phyloP scores from a whole-genome alignment of 2,797 vertebrate genomes.

The Falco biarmicus region DNA sequence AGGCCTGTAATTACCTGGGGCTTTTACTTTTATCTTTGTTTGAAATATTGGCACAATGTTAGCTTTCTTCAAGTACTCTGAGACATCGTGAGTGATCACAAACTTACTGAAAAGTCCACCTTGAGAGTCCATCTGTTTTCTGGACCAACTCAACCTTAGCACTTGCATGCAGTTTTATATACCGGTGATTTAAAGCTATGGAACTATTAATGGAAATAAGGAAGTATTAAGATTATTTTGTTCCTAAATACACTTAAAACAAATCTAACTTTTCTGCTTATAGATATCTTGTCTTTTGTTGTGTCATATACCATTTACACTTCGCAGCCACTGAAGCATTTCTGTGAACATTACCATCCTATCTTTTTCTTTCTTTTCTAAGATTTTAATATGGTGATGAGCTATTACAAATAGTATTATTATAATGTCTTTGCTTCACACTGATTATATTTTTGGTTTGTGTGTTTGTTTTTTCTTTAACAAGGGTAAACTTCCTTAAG shows the following conservation, averaged over 20 bases:
- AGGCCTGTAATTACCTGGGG: conserved; percentile 43
- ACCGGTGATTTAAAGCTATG: not conserved
- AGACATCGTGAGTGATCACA: not conserved
- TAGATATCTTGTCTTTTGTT: not conserved
- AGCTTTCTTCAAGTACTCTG: conserved; percentile 14
- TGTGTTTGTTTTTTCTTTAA: not conserved
- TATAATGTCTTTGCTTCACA: not conserved
- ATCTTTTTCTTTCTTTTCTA: not conserved
- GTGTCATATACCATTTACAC: not conserved
- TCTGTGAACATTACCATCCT: not conserved
- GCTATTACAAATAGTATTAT: not conserved
- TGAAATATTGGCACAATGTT: conserved; percentile 45
- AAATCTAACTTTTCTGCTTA: not conserved
- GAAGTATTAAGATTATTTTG: not conserved
- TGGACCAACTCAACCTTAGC: not conserved
- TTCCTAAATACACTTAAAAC: not conserved
- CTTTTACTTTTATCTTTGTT: conserved; percentile 58
- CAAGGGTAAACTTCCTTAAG: not conserved
- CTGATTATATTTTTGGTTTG: not conserved
- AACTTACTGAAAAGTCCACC: not conserved
- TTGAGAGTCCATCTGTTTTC: not conserved
- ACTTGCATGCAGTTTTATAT: not conserved
- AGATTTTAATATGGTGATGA: not conserved
- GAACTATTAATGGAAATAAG: not conserved
- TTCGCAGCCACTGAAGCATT: not conserved